Base-by-base conservation (phyloP, 2,888 invertebrate genomes). In the Andrena dorsata region DNA sequence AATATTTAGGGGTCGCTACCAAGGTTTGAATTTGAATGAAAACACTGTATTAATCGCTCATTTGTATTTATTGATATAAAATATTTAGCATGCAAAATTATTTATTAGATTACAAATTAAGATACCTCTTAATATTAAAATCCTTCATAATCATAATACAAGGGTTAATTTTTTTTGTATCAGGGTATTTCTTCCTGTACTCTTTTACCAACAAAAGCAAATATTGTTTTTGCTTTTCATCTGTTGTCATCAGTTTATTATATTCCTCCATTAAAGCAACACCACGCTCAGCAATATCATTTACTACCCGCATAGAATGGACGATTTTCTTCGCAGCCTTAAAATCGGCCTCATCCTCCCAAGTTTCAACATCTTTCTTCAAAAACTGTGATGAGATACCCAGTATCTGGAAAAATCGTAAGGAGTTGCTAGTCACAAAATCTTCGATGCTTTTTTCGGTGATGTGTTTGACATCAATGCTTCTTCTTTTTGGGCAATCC, bases 201-300 rank as follows among this genome's bases (percentile, higher is more conserved):
- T 61, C 61, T 61, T 61, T 30, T n/a, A 61, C 61, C 6, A 30
- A 32, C 30, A 30, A 35, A 30, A 47, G 41, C 41, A 65, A 32
- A 65, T 41, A 65, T 41, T 65, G 47, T 1, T 65, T 65, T 41
- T 65, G 47, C 41, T 65, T 41, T 41, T 65, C 47, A 41, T 65
- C 65, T 41, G 26, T 41, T 26, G 65, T 23, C 20, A 65, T 20
- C 26, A 65, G 65, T 41, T 23, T 41, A 65, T 65, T 65, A 41
- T 35, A 65, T 41, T 65, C 65, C 23, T 65, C 41, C 41, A 65
- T 65, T 65, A 65, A 65, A 35, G 32, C 8, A 32, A 65, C 65
- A 41, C 23, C 41, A 35, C 4, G 65, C 23, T 65, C 47, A 41
- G 41, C 32, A 41, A 41, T 23, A 23, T 47, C 65, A 65, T 65